Percentiles rank a stretch among this genome's conserved stretches.
These are phyloP conservation scores for Pangasianodon hypophthalmus DNA, from an alignment of 2,113 vertebrate genomes.

Conservation along the genomic window DNA sequence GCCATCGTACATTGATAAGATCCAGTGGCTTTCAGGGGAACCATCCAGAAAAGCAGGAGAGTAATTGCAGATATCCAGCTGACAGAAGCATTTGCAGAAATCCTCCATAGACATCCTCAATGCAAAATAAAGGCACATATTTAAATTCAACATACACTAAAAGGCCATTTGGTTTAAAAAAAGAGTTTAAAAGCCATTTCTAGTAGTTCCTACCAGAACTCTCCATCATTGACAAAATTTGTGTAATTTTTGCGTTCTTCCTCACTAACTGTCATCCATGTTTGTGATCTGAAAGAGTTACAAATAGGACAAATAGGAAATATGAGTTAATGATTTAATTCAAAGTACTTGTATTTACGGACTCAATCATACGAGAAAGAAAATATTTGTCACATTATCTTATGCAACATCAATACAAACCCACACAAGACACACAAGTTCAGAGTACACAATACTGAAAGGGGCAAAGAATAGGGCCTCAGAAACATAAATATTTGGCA, in stretches of 20 bases:
- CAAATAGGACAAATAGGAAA: background rate
- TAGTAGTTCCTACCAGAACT: constrained; percentile 72
- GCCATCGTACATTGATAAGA: constrained; percentile 52
- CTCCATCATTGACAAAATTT: constrained; percentile 63
- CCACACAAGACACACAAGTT: background rate
- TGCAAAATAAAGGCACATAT: constrained; percentile 16
- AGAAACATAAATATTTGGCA: background rate
- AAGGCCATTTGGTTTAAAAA: background rate
- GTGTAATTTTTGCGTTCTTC: constrained; percentile 55
- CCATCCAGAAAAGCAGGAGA: constrained; percentile 66
- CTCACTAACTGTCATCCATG: constrained; percentile 64
- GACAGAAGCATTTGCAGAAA: constrained; percentile 56
- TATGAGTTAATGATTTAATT: background rate
- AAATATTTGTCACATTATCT: background rate
- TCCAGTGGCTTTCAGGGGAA: constrained; percentile 58
- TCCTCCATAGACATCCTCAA: constrained; percentile 70
- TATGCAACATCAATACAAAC: background rate
- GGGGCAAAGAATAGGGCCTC: no score
- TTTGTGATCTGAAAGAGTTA: constrained; percentile 62
- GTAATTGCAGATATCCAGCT: constrained; percentile 69
- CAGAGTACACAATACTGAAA: background rate
- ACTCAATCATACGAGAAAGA: background rate
- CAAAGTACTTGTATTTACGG: no score
- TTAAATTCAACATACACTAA: background rate
- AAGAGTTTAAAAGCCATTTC: background rate